Conservation (phyloP, 2,797 vertebrate genomes). For the Vespertilio murinus region DNA sequence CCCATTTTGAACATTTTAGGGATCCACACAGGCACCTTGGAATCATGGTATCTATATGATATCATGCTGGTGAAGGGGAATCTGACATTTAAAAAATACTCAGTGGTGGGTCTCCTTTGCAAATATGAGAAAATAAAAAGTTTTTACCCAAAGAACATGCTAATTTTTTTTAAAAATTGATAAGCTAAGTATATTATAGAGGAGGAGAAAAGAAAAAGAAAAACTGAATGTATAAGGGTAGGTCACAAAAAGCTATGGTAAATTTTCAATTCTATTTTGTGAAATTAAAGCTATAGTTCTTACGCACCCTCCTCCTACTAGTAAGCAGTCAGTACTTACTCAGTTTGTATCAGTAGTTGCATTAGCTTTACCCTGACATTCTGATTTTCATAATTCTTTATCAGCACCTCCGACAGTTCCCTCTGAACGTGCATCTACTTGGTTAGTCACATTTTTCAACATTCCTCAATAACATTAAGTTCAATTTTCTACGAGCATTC, state of each 20-base stretch:
- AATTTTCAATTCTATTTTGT: not conserved
- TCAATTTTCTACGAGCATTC: not conserved
- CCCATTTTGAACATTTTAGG: not conserved
- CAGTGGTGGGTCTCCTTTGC: not conserved
- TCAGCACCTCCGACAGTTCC: not conserved
- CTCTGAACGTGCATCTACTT: not conserved
- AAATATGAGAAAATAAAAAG: not conserved
- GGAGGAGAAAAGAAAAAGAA: not conserved
- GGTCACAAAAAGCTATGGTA: not conserved
- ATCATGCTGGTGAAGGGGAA: not conserved
- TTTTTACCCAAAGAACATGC: not conserved
- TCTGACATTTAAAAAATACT: not conserved
- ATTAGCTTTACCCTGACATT: not conserved
- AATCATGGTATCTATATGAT: not conserved
- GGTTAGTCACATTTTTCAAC: not conserved
- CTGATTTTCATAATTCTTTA: not conserved
- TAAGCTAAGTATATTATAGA: not conserved
- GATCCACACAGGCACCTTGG: not conserved
- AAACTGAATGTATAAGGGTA: not conserved
- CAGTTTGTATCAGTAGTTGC: not conserved
- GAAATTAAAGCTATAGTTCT: not conserved
- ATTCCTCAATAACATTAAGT: not conserved
- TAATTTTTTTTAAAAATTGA: not conserved
- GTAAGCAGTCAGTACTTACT: not conserved
- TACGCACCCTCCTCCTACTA: not conserved